These are phyloP conservation scores for Scomber colias DNA, from an alignment of 2,113 vertebrate species.

Conservation along the genomic window DNA sequence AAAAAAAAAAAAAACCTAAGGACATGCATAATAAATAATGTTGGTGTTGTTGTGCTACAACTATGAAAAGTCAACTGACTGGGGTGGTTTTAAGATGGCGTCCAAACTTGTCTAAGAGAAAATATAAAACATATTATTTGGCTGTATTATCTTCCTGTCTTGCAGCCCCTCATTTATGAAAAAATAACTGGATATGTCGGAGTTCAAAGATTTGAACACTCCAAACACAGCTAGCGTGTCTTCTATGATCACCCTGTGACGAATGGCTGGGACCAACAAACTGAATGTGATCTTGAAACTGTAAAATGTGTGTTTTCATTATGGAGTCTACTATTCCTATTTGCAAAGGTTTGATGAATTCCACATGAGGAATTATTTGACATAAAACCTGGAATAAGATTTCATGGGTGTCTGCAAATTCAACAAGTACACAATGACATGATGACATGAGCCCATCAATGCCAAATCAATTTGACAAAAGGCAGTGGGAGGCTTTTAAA, in stretches of 20 bases:
- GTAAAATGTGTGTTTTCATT: not conserved
- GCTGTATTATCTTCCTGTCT: not conserved
- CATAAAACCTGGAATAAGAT: not conserved
- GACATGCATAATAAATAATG: not conserved
- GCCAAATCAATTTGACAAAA: not conserved
- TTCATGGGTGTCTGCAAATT: not conserved
- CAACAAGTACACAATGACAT: not conserved
- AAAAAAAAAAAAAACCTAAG: not conserved
- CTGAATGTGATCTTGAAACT: not conserved
- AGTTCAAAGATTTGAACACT: not conserved
- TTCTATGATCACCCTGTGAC: not conserved
- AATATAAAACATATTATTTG: not conserved
- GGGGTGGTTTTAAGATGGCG: not conserved
- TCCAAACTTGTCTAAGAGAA: not conserved
- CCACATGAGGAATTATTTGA: not conserved
- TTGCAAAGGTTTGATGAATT: not conserved
- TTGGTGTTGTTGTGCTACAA: not conserved
- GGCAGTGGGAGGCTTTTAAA: not conserved
- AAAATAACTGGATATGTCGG: not conserved
- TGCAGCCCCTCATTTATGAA: not conserved
- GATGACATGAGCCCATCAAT: not conserved
- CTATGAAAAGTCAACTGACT: not conserved
- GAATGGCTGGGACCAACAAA: not conserved
- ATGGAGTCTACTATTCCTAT: not conserved
- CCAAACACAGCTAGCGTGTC: too few relatives aligned